Conservation (phyloP, 2,797 vertebrate species). For the Phoxinus dragarum region DNA sequence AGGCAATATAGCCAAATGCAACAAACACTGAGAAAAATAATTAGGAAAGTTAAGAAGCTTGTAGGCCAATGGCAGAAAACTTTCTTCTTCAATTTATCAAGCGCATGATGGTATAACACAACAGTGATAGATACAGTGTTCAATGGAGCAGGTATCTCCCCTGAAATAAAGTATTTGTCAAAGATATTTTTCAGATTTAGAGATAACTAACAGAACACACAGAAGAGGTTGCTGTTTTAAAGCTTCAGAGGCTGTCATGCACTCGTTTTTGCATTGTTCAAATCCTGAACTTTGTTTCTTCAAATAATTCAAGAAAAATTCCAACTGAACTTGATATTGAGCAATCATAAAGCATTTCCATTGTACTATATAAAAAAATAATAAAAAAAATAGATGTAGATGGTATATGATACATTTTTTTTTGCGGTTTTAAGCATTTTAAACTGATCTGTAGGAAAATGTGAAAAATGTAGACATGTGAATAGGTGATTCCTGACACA, state of each 20-base stretch:
- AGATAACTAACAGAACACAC: slow-evolving; percentile 8
- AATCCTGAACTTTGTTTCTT: neutral
- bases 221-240: neutral
- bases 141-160: slow-evolving; percentile 20
- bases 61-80: slow-evolving; percentile 31
- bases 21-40: slow-evolving; percentile 34
- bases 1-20: slow-evolving; percentile 19
- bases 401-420: no score
- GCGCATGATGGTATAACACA: slow-evolving; percentile 12
- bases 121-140: slow-evolving; percentile 29
- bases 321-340: neutral
- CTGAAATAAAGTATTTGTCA: slow-evolving; percentile 18
- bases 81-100: slow-evolving; percentile 35
- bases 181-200: slow-evolving; percentile 9
- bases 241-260: neutral
- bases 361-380: neutral
- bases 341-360: neutral
- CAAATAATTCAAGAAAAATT: neutral
- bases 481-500: neutral
- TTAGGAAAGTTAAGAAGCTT: slow-evolving; percentile 36
- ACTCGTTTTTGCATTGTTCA: neutral
- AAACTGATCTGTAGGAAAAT: neutral
- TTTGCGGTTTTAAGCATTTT: no score
- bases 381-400: neutral
- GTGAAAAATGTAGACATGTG: neutral